Evolutionary conservation across 23 tunicate genomes (phyloP).

Genomic region (Ascidia mentula): DNA sequence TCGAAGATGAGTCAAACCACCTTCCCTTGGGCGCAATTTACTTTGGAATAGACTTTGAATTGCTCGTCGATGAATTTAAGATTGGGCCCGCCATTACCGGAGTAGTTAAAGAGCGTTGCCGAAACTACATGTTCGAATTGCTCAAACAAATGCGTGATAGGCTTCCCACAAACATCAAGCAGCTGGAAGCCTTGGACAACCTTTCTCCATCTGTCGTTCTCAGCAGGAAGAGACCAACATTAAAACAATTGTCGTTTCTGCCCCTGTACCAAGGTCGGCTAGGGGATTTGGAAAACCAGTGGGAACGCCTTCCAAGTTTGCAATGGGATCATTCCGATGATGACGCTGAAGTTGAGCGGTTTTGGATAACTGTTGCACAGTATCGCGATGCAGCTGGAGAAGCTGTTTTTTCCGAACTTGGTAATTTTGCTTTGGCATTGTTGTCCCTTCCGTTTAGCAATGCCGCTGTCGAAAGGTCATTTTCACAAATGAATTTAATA

Average conservation of each 20-base stretch:
- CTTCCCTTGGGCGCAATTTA: background rate
- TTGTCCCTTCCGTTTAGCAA: too few relatives aligned
- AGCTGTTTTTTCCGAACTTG: background rate
- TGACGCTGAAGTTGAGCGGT: background rate
- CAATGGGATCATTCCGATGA: background rate
- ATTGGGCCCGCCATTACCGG: background rate
- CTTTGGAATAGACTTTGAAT: background rate
- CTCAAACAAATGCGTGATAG: background rate
- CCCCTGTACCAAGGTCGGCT: background rate
- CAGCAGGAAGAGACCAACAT: background rate
- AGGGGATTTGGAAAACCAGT: background rate
- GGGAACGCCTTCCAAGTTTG: background rate
- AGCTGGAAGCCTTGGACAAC: background rate
- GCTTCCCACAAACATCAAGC: background rate
- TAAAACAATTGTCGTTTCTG: background rate
- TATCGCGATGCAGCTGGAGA: background rate
- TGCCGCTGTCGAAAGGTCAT: too few relatives aligned
- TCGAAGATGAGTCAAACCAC: background rate
- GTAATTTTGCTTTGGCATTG: too few relatives aligned
- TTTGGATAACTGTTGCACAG: background rate
- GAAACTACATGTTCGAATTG: conserved; percentile 4
- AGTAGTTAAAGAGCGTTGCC: background rate
- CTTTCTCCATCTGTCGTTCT: background rate
- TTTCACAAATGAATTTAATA: too few relatives aligned
- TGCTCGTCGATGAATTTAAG: background rate